Percentiles rank a stretch among this genome's conserved stretches.
Conservation (phyloP, 2,888 invertebrate species). For the Pogonocherus hispidulus region DNA sequence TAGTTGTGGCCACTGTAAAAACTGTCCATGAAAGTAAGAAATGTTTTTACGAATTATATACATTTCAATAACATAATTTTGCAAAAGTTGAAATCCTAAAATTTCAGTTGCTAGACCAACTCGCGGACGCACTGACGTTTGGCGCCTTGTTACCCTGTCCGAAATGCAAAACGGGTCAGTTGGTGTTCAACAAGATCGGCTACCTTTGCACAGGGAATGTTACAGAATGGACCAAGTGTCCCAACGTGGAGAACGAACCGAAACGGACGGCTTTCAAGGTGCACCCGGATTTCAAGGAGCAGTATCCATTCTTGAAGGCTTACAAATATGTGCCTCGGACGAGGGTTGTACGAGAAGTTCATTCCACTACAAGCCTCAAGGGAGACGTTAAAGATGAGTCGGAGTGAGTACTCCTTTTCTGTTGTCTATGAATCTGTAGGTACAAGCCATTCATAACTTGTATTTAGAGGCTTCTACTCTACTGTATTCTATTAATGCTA, state of each 20-base stretch:
- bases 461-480: no score
- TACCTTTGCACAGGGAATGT: constrained; percentile 85
- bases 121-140: constrained; percentile 91
- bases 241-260: constrained; percentile 78
- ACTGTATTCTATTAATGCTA: no score
- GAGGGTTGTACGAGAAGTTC: constrained; percentile 73
- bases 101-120: constrained; percentile 79
- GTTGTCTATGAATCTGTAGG: no score
- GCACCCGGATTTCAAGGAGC: constrained; percentile 74
- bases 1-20: no score
- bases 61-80: no score
- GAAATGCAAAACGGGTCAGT: constrained; percentile 83
- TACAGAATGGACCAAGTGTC: constrained; percentile 93
- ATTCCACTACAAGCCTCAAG: constrained; percentile 71
- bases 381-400: constrained; percentile 63
- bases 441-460: no score
- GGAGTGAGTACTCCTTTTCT: constrained; percentile 58
- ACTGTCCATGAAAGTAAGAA: no score
- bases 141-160: constrained; percentile 85
- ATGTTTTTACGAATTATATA: no score
- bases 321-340: constrained; percentile 74
- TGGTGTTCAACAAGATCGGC: constrained; percentile 78
- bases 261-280: constrained; percentile 79
- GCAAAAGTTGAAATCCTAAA: background rate
- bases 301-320: constrained; percentile 72